A percentile compares a stretch with the other conserved stretches of the same genome.
Conservation (phyloP, 35 echinoderm and acorn worm genomes). For the Nesometra sesokonis region DNA sequence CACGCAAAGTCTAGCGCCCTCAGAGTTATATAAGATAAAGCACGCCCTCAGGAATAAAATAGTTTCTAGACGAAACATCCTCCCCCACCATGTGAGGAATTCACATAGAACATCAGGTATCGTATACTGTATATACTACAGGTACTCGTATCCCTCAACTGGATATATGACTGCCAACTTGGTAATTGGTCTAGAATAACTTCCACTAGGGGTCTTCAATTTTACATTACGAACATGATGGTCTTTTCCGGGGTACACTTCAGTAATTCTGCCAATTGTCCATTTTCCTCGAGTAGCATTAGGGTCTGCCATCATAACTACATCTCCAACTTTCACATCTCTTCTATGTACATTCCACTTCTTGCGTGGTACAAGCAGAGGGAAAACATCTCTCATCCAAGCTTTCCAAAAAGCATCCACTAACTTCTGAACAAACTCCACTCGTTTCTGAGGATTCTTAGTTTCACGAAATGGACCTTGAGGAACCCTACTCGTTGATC, state of each 20-base stretch:
- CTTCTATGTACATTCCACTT: conserved; percentile 29
- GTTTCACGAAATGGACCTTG: conserved; percentile 46
- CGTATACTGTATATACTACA: no score
- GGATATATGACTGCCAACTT: conserved; percentile 40
- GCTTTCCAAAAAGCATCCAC: conserved; percentile 49
- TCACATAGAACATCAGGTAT: no score
- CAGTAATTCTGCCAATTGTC: conserved; percentile 28
- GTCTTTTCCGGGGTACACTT: conserved; percentile 48
- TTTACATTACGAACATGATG: conserved; percentile 32
- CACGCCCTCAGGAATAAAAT: no score
- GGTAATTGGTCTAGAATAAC: not conserved
- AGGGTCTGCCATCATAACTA: conserved; percentile 23
- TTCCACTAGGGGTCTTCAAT: conserved; percentile 1
- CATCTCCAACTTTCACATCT: conserved; percentile 23
- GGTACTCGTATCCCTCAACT: conserved; percentile 23
- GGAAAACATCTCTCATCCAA: conserved; percentile 46
- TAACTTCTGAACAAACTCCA: conserved; percentile 50
- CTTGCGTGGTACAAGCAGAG: conserved; percentile 21
- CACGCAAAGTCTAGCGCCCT: no score
- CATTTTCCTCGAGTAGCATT: conserved; percentile 45
- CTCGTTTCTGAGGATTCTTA: conserved; percentile 20
- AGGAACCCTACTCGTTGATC: conserved; percentile 10
- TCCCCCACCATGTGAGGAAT: no score
- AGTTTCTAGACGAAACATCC: no score
- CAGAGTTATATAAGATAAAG: no score